Percentiles rank a stretch among this genome's conserved stretches.
phyloP scores from a whole-genome alignment of 2,797 vertebrate species.

The Zenarchopterus dispar region DNA sequence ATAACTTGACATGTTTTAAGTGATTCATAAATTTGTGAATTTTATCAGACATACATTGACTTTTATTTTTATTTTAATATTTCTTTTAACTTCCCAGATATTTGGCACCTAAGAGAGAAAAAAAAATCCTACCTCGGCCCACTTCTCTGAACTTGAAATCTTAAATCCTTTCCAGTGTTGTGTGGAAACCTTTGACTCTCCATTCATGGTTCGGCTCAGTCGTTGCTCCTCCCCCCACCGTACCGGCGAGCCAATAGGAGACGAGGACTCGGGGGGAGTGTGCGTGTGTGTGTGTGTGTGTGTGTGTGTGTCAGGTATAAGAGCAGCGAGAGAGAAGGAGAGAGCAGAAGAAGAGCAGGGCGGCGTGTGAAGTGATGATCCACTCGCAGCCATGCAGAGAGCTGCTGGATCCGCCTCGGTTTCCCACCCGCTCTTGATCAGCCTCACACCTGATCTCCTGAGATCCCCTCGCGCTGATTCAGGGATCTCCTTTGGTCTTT shows the following conservation, averaged over 20 bases:
- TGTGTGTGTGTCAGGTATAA: slow-evolving; percentile 44
- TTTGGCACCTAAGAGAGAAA: too few relatives aligned
- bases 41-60: too few relatives aligned
- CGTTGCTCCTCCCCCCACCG: slow-evolving; percentile 38
- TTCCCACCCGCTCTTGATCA: slow-evolving; percentile 26
- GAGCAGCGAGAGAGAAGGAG: slow-evolving; percentile 23
- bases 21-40: too few relatives aligned
- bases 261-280: slow-evolving; percentile 1
- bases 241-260: slow-evolving; percentile 46
- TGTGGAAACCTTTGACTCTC: neutral
- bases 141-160: too few relatives aligned
- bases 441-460: slow-evolving; percentile 3
- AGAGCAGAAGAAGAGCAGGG: slow-evolving; percentile 24
- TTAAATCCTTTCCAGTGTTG: too few relatives aligned
- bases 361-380: slow-evolving; percentile 42
- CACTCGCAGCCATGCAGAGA: slow-evolving; percentile 8
- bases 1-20: too few relatives aligned
- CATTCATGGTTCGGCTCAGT: slow-evolving; percentile 24
- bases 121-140: too few relatives aligned
- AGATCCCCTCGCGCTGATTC: neutral
- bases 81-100: too few relatives aligned
- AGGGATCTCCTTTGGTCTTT: neutral
- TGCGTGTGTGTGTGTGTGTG: neutral
- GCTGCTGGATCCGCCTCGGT: slow-evolving; percentile 20
- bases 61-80: too few relatives aligned